Percentiles rank a stretch among this genome's conserved stretches.
Conservation (phyloP, 2,797 vertebrate genomes). For the Eleutherodactylus coqui region DNA sequence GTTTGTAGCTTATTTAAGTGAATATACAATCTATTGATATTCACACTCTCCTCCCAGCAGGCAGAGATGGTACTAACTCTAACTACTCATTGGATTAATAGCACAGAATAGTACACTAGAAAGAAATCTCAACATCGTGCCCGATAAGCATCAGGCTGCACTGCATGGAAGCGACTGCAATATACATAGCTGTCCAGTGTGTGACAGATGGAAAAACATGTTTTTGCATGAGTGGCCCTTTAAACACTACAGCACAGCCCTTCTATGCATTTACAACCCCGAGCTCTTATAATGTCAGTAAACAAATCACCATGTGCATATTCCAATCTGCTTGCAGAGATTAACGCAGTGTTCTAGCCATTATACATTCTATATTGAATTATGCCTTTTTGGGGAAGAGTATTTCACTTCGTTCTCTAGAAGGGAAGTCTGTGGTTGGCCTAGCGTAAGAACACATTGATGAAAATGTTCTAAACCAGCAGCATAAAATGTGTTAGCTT, state of each 20-base stretch:
- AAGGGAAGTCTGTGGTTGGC: constrained; percentile 7
- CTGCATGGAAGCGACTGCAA: no score
- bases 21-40: no score
- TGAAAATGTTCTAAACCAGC: constrained; percentile 38
- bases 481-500: constrained; percentile 42
- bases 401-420: constrained; percentile 40
- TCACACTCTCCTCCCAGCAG: no score
- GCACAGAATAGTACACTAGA: no score
- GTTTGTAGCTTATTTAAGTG: no score
- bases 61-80: no score
- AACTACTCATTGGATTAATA: no score
- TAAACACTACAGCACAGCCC: not conserved
- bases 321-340: not conserved
- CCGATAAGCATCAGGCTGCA: no score
- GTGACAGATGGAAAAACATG: no score
- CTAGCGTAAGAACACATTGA: not conserved
- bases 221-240: not conserved
- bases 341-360: constrained; percentile 8
- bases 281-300: not conserved
- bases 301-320: not conserved
- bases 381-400: constrained; percentile 15
- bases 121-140: no score
- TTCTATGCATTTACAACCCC: not conserved
- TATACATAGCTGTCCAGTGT: no score
- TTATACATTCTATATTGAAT: constrained; percentile 18